Evolutionary conservation across 2,888 invertebrate genomes (phyloP), one percentile per base, ranked within the genome.

Genomic region (Byasa hedistus): DNA sequence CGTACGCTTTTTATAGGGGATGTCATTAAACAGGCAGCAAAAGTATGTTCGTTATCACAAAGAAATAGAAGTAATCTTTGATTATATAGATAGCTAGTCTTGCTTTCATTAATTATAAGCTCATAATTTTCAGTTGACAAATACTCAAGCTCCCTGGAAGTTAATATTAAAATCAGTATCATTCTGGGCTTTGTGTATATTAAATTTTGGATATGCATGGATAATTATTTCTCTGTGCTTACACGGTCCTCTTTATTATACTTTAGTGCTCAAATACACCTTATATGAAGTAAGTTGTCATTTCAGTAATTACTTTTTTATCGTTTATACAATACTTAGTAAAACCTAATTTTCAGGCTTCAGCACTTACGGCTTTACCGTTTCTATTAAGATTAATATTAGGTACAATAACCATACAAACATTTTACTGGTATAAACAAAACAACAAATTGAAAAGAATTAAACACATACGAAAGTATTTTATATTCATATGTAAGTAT

Each of bases 151-250:
- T 8, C 91, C 91, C 0, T 91, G 91, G 91, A 79, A 73, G 57
- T 66, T 80, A 8, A 91, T 91, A 66, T 64, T 91, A 19, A 83
- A 76, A 72, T 91, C 90, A 1, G 73, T 79, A 1, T 79, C 89
- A 0, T 87, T 91, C 74, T 91, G 91, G 91, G 79, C 87, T 15
- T 73, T 91, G 4, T 89, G 90, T 61, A 79, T 81, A 55, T 75
- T 91, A 48, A 90, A 91, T 70, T 91, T 88, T 72, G 91, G 91
- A 52, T 91, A 91, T 66, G 77, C 89, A n/a, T 91, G 91, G 91
- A 87, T 90, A 79, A 89, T 91, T 23, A 85, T 86, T 64, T 77
- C 90, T 0, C 36, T 91, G 19, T 86, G 89, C 61, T 77, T 86
- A 57, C 83, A 91, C 64, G 90, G 90, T 23, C 89, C 91, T 3